phyloP scores from a whole-genome alignment of 2,888 invertebrate species.

The Spialia ferax region DNA sequence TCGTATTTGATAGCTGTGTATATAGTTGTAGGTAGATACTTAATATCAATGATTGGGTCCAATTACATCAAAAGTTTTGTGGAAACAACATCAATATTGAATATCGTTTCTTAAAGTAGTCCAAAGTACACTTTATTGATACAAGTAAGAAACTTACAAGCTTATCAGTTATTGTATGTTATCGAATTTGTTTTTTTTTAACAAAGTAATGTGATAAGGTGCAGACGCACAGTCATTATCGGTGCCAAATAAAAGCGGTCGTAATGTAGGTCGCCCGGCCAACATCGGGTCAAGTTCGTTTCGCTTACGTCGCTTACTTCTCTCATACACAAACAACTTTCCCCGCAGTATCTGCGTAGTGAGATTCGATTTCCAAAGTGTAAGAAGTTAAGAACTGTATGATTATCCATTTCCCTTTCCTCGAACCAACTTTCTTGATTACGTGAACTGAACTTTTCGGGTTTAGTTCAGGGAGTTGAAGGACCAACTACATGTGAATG shows the following conservation, averaged over 20 bases:
- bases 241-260: conserved; percentile 53
- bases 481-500: background rate
- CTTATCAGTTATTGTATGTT: background rate
- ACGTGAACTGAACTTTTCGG: background rate
- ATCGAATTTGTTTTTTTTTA: background rate
- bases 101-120: background rate
- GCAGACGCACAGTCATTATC: conserved; percentile 45
- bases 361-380: background rate
- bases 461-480: background rate
- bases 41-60: background rate
- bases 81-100: no score
- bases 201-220: conserved; percentile 27
- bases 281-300: conserved; percentile 66
- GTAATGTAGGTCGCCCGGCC: conserved; percentile 53
- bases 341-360: conserved; percentile 12
- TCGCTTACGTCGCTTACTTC: conserved; percentile 38
- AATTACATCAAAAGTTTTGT: no score
- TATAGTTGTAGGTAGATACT: background rate
- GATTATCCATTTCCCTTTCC: conserved; percentile 11
- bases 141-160: background rate
- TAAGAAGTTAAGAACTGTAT: conserved; percentile 7
- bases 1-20: background rate
- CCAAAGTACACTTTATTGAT: background rate
- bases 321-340: conserved; percentile 29
- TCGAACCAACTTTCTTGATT: conserved; percentile 10